Conservation (phyloP, 2,888 invertebrate genomes). For the Xanthorhoe spadicearia region DNA sequence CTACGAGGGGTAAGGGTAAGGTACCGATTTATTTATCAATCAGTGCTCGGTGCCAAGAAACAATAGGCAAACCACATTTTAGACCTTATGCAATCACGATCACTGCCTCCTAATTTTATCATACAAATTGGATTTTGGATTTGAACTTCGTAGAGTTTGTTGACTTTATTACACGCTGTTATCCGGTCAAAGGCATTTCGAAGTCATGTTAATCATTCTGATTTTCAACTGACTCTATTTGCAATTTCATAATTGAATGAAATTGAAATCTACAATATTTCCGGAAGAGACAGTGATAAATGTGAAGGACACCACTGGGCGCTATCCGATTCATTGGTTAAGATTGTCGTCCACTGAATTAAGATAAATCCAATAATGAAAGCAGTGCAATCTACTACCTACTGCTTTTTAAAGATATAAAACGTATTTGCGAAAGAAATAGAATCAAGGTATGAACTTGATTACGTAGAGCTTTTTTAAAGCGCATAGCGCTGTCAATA, state of each 20-base stretch:
- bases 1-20: conserved; percentile 32
- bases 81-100: conserved; percentile 21
- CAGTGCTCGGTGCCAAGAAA: conserved; percentile 6
- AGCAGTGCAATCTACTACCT: background rate
- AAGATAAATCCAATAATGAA: background rate
- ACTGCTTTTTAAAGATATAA: too few relatives aligned
- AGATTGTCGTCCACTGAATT: conserved; percentile 9
- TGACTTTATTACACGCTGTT: conserved; percentile 2
- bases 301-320: conserved; percentile 8
- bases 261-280: conserved; percentile 8
- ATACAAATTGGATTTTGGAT: conserved; percentile 18
- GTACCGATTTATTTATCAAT: conserved; percentile 26
- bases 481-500: too few relatives aligned
- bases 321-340: conserved; percentile 9
- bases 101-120: background rate
- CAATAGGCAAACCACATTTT: conserved; percentile 25
- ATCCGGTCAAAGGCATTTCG: background rate
- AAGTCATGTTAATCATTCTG: background rate
- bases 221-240: background rate
- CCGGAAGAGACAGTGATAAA: conserved; percentile 19
- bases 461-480: background rate
- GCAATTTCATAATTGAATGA: background rate
- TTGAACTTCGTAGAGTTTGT: conserved; percentile 15
- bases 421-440: too few relatives aligned
- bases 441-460: background rate